phyloP scores from a whole-genome alignment of 2,888 invertebrate genomes.

The Apotomis capreana region DNA sequence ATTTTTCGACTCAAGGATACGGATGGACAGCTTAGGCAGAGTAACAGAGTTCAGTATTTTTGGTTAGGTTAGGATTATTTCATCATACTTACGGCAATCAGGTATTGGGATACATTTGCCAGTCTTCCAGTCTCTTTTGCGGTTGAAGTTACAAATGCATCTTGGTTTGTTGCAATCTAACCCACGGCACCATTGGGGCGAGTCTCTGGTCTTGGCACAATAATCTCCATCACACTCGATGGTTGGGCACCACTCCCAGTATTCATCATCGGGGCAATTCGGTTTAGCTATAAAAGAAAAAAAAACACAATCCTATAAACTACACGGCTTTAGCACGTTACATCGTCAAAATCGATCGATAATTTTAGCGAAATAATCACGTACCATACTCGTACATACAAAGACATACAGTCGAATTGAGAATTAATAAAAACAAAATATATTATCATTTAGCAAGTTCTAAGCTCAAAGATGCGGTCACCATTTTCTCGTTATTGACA shows the following conservation, averaged over 20 bases:
- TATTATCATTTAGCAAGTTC: too few relatives aligned
- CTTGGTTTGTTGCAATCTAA: conserved; percentile 40
- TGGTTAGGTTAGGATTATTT: neutral
- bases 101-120: conserved; percentile 22
- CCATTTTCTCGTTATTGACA: too few relatives aligned
- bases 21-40: too few relatives aligned
- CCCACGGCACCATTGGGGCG: conserved; percentile 42
- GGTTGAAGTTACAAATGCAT: neutral
- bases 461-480: too few relatives aligned
- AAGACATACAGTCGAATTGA: too few relatives aligned
- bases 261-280: conserved; percentile 44
- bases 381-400: too few relatives aligned
- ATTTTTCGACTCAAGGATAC: too few relatives aligned
- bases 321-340: too few relatives aligned
- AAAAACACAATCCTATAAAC: too few relatives aligned
- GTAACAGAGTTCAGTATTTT: neutral
- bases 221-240: conserved; percentile 44
- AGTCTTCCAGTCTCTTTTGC: neutral
- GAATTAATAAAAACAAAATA: too few relatives aligned
- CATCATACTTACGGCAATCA: conserved; percentile 38
- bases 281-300: conserved; percentile 27
- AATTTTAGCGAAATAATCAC: too few relatives aligned
- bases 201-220: conserved; percentile 41
- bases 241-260: conserved; percentile 39
- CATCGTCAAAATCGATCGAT: too few relatives aligned